Evolutionary conservation across 2,113 vertebrate species (phyloP).

Genomic region (Pelecanoides urinatrix): DNA sequence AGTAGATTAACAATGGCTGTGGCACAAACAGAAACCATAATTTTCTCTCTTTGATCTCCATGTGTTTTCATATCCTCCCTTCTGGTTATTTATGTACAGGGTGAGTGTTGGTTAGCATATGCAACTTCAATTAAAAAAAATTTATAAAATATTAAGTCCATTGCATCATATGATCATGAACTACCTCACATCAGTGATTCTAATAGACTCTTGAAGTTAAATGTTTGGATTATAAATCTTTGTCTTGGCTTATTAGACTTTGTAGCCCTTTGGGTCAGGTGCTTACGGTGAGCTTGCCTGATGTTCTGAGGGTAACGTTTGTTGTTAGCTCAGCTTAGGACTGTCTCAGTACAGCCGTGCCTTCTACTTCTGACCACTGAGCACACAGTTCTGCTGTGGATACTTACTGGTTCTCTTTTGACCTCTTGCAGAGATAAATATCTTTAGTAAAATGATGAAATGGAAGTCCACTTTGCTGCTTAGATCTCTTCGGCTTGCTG

Average conservation of each 20-base stretch:
- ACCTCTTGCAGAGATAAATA: background rate
- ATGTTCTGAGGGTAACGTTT: background rate
- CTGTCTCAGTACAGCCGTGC: background rate
- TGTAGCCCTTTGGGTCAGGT: background rate
- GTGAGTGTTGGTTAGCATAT: background rate
- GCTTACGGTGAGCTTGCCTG: background rate
- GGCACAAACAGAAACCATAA: background rate
- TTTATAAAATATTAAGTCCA: background rate
- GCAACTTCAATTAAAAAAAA: background rate
- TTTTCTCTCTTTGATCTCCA: background rate
- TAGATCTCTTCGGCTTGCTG: background rate
- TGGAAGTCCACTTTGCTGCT: background rate
- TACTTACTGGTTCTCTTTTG: background rate
- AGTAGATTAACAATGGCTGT: background rate
- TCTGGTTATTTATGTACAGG: background rate
- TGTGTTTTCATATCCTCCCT: background rate
- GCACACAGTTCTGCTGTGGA: background rate
- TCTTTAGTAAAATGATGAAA: background rate
- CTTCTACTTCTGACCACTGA: background rate
- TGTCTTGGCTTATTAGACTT: background rate
- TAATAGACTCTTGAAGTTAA: background rate
- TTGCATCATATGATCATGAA: background rate
- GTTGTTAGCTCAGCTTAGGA: background rate
- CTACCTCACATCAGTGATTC: background rate
- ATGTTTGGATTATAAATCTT: background rate